These are phyloP conservation scores for Pollimyrus isidori DNA, from an alignment of 2,113 vertebrate species.

Conservation along the genomic window DNA sequence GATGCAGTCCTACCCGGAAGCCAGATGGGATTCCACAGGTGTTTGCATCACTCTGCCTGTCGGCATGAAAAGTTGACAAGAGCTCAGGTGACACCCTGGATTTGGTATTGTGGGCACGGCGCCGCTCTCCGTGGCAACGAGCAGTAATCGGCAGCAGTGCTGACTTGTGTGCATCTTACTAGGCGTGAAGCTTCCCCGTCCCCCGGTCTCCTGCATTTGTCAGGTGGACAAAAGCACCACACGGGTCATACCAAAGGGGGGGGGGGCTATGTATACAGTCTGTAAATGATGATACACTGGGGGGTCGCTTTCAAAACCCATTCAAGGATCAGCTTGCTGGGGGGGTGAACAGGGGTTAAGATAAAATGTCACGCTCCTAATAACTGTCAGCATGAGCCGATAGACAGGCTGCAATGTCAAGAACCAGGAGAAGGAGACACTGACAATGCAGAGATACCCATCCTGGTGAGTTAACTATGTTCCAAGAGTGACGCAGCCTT, in stretches of 20 bases:
- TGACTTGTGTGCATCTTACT: neutral
- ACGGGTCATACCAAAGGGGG: neutral
- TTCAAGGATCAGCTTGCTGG: neutral
- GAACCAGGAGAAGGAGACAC: neutral
- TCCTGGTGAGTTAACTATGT: neutral
- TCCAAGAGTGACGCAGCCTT: neutral
- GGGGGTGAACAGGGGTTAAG: neutral
- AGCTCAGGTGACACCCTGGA: neutral
- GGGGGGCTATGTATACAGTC: neutral
- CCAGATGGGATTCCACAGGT: too few relatives aligned
- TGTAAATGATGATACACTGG: neutral
- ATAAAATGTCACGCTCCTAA: neutral
- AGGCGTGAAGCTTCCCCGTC: neutral
- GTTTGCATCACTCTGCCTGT: too few relatives aligned
- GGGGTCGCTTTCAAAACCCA: neutral
- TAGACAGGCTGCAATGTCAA: neutral
- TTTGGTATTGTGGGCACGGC: neutral
- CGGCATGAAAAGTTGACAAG: neutral
- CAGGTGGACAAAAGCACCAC: neutral
- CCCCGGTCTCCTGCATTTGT: neutral
- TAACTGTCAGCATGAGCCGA: neutral
- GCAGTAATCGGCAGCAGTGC: neutral
- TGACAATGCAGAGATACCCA: neutral
- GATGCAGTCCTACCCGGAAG: neutral
- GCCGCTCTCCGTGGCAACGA: neutral